These are phyloP conservation scores for Molothrus ater DNA, from an alignment of 2,797 vertebrate genomes.

Conservation along the genomic window DNA sequence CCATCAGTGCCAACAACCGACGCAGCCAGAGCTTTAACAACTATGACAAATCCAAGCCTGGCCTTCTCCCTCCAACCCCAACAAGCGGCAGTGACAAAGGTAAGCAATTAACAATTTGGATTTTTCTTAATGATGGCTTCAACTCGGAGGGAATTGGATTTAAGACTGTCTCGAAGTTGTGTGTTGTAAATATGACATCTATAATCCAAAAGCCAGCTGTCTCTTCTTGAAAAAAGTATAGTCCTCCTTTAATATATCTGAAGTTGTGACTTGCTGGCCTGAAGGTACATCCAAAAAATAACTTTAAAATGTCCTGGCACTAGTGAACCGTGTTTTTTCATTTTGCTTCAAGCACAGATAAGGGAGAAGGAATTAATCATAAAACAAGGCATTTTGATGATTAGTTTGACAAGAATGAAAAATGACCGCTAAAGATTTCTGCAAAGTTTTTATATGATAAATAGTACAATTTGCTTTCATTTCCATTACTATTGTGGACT, in stretches of 20 bases:
- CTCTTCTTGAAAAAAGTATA: neutral
- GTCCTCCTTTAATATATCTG: neutral
- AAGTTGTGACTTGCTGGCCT: neutral
- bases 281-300: neutral
- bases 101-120: constrained; percentile 44
- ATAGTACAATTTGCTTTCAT: neutral
- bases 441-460: neutral
- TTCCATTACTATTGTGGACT: neutral
- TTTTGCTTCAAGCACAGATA: neutral
- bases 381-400: constrained; percentile 30
- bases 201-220: neutral
- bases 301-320: neutral
- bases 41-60: constrained; percentile 90
- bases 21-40: constrained; percentile 95
- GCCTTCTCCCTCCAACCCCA: constrained; percentile 69
- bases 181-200: neutral
- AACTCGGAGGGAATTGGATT: fast-evolving
- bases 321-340: neutral
- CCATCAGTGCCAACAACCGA: constrained; percentile 85
- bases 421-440: neutral
- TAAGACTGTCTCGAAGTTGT: neutral
- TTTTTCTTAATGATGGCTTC: neutral
- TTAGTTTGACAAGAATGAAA: neutral
- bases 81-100: constrained; percentile 83
- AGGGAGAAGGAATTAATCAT: constrained; percentile 6